Percentiles rank a stretch among this genome's conserved stretches.
Evolutionary conservation across 2,888 invertebrate species (phyloP).

Genomic region (Limnephilus marmoratus): DNA sequence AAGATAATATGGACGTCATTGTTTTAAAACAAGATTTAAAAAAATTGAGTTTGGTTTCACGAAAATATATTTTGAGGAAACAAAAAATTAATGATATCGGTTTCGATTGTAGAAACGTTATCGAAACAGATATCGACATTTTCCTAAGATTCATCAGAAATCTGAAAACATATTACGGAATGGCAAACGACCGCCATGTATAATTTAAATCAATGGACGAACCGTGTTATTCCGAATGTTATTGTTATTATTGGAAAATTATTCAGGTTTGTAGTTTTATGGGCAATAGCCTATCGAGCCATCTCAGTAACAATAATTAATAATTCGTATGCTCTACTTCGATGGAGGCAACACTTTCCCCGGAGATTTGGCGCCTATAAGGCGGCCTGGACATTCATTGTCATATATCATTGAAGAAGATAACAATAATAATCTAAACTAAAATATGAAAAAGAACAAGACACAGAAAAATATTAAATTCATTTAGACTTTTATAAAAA

Average conservation of each 20-base stretch:
- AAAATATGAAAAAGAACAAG: too few species aligned
- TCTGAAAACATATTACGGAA: neutral
- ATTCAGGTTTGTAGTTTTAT: constrained; percentile 35
- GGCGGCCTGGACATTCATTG: neutral
- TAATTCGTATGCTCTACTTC: constrained; percentile 7
- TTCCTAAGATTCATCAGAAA: too few species aligned
- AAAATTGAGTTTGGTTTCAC: too few species aligned
- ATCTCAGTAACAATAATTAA: neutral
- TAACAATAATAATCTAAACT: too few species aligned
- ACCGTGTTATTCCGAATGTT: neutral
- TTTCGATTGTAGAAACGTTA: too few species aligned
- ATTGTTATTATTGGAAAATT: constrained; percentile 10
- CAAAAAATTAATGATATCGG: too few species aligned
- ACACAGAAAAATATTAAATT: too few species aligned
- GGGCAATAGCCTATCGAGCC: constrained; percentile 12
- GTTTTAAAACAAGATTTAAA: too few species aligned
- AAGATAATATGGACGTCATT: too few species aligned
- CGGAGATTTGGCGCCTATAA: constrained; percentile 27
- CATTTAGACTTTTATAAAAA: too few species aligned
- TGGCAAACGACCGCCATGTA: neutral
- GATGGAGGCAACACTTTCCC: neutral
- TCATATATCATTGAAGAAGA: too few species aligned
- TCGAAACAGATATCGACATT: neutral
- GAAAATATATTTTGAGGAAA: too few species aligned
- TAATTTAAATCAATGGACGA: neutral